These are phyloP conservation scores for Enteromius viviparus DNA, from an alignment of 2,797 vertebrate species.

Conservation along the genomic window DNA sequence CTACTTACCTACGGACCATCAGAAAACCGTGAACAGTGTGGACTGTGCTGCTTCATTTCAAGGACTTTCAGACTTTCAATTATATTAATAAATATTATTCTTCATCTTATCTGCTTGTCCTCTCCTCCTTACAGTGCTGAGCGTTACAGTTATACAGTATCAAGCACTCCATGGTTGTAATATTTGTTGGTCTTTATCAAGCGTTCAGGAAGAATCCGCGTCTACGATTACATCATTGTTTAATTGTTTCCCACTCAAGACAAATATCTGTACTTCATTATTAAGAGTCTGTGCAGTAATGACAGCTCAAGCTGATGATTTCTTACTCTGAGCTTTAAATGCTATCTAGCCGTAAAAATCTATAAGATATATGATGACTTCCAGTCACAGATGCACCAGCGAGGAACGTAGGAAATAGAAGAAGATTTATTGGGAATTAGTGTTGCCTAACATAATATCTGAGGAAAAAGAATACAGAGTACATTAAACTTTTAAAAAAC, in stretches of 20 bases:
- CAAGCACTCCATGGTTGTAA: neutral
- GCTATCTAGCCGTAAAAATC: constrained; percentile 7
- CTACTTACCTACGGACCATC: no score
- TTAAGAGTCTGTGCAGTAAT: constrained; percentile 22
- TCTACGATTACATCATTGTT: constrained; percentile 8
- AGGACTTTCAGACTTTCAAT: no score
- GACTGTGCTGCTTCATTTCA: no score
- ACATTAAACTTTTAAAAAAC: constrained; percentile 1
- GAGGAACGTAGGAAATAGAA: neutral
- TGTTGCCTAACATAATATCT: constrained; percentile 22
- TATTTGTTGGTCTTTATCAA: constrained; percentile 3
- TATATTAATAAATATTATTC: no score
- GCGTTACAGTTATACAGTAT: no score
- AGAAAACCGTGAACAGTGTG: no score
- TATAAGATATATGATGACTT: constrained; percentile 16
- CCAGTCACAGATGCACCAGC: constrained; percentile 18
- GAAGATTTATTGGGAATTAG: constrained; percentile 24
- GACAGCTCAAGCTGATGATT: constrained; percentile 23
- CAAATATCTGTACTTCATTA: neutral
- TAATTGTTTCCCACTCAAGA: constrained; percentile 6
- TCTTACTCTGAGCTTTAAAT: constrained; percentile 19
- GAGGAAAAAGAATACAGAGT: neutral
- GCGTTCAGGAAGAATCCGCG: neutral
- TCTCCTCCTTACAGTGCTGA: no score
- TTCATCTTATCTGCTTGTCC: no score